These are phyloP conservation scores for Diabrotica virgifera DNA, from an alignment of 1,140 invertebrate species.

Conservation along the genomic window DNA sequence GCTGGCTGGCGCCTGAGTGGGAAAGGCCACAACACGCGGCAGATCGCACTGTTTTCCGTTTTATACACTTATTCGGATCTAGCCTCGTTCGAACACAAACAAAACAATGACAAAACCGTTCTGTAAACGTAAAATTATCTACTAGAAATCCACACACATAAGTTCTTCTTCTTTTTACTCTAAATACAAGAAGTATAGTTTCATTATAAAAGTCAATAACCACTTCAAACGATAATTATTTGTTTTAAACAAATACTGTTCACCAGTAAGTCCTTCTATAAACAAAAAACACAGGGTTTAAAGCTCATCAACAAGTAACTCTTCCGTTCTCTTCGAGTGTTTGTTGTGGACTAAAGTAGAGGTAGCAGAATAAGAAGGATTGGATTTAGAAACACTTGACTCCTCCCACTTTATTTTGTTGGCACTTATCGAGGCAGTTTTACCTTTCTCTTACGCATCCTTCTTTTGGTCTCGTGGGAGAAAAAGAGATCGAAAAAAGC, in stretches of 20 bases:
- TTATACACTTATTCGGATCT: background rate
- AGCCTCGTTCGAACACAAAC: no score
- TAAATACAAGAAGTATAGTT: no score
- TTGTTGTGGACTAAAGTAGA: conserved; percentile 33
- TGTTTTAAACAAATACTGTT: no score
- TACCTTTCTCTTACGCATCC: conserved; percentile 34
- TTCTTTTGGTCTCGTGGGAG: conserved; percentile 27
- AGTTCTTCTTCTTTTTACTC: no score
- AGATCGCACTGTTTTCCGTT: conserved; percentile 9
- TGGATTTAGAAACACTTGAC: conserved; percentile 34
- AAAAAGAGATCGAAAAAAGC: conserved; percentile 35
- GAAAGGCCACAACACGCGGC: conserved; percentile 33
- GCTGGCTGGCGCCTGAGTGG: conserved; percentile 49
- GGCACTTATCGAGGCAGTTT: conserved; percentile 37
- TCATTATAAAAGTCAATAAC: no score
- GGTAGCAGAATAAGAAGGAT: conserved; percentile 32
- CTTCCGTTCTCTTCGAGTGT: conserved; percentile 10
- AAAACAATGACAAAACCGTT: no score
- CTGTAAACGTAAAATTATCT: no score
- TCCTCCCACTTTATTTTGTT: conserved; percentile 41
- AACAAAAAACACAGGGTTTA: no score
- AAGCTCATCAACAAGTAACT: no score
- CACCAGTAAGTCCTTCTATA: no score
- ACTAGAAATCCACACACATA: no score
- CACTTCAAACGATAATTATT: no score